phyloP scores from a whole-genome alignment of 2,113 vertebrate genomes.

The Cyanoramphus novaezelandiae region DNA sequence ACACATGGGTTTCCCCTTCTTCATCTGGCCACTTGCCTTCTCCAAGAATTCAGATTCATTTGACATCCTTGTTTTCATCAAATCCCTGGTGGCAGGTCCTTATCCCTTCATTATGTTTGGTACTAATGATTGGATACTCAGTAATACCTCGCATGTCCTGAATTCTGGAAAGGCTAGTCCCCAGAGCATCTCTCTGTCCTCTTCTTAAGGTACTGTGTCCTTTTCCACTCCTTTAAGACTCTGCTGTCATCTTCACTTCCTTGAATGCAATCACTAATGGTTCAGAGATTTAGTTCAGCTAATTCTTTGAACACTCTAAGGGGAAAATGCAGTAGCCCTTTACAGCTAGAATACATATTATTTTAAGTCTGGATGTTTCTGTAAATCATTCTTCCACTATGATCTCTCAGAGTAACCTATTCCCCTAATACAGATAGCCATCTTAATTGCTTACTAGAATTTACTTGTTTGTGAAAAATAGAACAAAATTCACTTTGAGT shows the following conservation, averaged over 20 bases:
- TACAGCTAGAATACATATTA: neutral
- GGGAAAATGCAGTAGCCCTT: neutral
- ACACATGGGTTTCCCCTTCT: neutral
- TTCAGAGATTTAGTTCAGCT: constrained; percentile 31
- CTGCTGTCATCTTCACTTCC: neutral
- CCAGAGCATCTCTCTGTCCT: neutral
- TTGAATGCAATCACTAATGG: neutral
- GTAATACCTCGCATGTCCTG: neutral
- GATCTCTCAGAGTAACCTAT: neutral
- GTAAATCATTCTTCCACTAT: neutral
- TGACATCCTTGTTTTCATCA: neutral
- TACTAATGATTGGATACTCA: neutral
- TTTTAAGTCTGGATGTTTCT: neutral
- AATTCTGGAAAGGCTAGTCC: neutral
- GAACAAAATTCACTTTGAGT: neutral
- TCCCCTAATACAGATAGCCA: neutral
- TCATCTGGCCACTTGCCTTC: neutral
- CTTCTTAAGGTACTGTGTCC: neutral
- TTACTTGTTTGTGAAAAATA: neutral
- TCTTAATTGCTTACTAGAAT: neutral
- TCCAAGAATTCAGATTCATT: neutral
- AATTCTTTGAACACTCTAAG: neutral
- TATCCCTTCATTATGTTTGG: neutral
- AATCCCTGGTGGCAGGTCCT: neutral
- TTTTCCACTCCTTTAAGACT: neutral